Conservation (phyloP, 2,888 invertebrate genomes). For the Dolichomitus sp. region DNA sequence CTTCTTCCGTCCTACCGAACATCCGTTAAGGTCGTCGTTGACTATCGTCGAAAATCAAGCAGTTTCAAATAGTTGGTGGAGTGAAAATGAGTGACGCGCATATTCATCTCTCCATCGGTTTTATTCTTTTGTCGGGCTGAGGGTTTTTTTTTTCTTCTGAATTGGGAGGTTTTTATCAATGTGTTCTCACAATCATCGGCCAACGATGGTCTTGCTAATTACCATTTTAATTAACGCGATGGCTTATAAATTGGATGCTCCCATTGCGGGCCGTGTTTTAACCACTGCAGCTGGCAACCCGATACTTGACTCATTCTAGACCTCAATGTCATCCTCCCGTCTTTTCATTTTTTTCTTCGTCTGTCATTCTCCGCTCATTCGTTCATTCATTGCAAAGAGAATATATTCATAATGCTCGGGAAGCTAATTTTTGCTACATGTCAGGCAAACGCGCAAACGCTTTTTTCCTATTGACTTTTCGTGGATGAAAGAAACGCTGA, state of each 20-base stretch:
- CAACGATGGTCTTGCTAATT: constrained; percentile 40
- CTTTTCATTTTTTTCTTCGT: not conserved
- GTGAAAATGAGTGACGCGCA: constrained; percentile 14
- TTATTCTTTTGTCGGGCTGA: not conserved
- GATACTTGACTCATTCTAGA: constrained; percentile 28
- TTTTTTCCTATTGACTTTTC: not conserved
- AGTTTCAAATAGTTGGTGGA: constrained; percentile 1
- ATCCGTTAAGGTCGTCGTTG: constrained; percentile 41
- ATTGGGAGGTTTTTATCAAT: not conserved
- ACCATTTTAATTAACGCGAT: constrained; percentile 48
- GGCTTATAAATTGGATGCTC: constrained; percentile 54
- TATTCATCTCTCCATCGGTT: not conserved
- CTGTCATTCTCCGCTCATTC: not conserved
- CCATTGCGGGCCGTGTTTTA: constrained; percentile 34
- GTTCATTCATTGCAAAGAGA: not conserved
- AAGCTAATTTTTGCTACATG: not conserved
- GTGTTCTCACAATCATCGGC: constrained; percentile 26
- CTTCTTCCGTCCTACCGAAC: constrained; percentile 42
- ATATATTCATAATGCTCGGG: not conserved
- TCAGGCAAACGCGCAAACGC: not conserved
- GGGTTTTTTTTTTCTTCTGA: not conserved
- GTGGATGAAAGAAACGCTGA: not conserved
- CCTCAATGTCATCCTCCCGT: not conserved
- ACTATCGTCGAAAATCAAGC: constrained; percentile 27
- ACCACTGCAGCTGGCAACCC: constrained; percentile 33